Base-by-base conservation (phyloP, 2,888 invertebrate genomes). In the Germaria angustata region DNA sequence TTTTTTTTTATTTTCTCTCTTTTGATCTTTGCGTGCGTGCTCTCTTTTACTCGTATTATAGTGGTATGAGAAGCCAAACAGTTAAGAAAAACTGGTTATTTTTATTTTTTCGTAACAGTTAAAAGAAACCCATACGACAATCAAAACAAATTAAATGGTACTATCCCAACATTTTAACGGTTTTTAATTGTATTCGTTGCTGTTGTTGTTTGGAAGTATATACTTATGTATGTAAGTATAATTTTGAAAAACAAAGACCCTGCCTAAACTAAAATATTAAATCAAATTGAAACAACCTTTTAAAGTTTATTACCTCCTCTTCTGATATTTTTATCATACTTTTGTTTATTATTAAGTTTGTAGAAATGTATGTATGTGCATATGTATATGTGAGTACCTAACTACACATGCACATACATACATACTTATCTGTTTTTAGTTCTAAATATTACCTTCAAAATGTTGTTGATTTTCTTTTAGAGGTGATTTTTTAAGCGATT, bases 131-230 rank as follows among this genome's bases (percentile, higher is more conserved):
- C 49, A n/a, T 28, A 28, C 28, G 28, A 28, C 8, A 34, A 2
- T 22, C n/a, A 22, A 51, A 36, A 24, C 9, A 24, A 51, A 51
- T 66, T 68, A 53, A 53, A 8, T 59, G 71, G 80, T 80, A 80
- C 80, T 80, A 80, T 80, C 80, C 80, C 80, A 80, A 80, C 75
- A 80, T 57, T 80, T 13, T 80, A 80, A 75, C 80, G 80, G 80
- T 57, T 20, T 32, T 53, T 41, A 41, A 28, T 17, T 5, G 17
- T 13, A 15, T 6, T 41, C 13, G 13, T 24, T 66, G 13, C 15
- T 66, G 22, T 53, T n/a, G n/a, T 49, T 55, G 51, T 13, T 24
- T 51, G 39, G n/a, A 39, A 15, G 8, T 17, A 8, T 46, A 13
- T 39, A 13, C n/a, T 4, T 39, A 13, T 39, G 2, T n/a, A 2